A percentile compares a stretch with the other conserved stretches of the same genome.
Evolutionary conservation across 2,113 vertebrate genomes (phyloP).

Genomic region (Melanotaenia duboulayi): DNA sequence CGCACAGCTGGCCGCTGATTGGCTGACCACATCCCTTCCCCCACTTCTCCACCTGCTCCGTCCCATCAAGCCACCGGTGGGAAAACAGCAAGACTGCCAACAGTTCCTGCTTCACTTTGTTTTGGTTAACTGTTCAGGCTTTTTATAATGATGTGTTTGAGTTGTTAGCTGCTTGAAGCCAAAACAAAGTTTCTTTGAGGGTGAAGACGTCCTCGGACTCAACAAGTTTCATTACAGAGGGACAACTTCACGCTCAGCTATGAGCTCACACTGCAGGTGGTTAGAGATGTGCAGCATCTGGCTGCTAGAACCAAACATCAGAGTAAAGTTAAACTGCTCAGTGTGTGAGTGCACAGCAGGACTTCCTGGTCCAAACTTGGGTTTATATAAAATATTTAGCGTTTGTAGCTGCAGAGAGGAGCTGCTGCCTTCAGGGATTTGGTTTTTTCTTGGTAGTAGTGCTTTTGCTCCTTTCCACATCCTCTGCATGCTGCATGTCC

Average conservation of each 20-base stretch:
- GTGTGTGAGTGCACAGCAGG: not conserved
- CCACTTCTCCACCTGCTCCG: not conserved
- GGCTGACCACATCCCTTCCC: constrained; percentile 42
- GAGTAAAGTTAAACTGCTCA: not conserved
- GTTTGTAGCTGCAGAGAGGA: too few species aligned
- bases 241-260: too few species aligned
- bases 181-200: too few species aligned
- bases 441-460: constrained; percentile 24
- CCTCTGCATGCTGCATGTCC: constrained; percentile 51
- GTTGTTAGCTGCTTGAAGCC: too few species aligned
- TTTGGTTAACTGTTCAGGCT: not conserved
- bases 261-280: too few species aligned
- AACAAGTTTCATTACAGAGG: too few species aligned
- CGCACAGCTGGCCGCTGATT: constrained; percentile 64
- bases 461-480: constrained; percentile 47
- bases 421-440: not conserved
- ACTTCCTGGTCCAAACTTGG: too few species aligned
- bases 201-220: too few species aligned
- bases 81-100: not conserved
- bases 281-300: too few species aligned
- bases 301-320: too few species aligned
- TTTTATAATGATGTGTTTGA: not conserved
- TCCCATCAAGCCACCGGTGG: not conserved
- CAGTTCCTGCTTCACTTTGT: not conserved
- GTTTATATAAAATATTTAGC: too few species aligned